Conservation (phyloP, 2,888 invertebrate species). For the Melanostoma scalare region DNA sequence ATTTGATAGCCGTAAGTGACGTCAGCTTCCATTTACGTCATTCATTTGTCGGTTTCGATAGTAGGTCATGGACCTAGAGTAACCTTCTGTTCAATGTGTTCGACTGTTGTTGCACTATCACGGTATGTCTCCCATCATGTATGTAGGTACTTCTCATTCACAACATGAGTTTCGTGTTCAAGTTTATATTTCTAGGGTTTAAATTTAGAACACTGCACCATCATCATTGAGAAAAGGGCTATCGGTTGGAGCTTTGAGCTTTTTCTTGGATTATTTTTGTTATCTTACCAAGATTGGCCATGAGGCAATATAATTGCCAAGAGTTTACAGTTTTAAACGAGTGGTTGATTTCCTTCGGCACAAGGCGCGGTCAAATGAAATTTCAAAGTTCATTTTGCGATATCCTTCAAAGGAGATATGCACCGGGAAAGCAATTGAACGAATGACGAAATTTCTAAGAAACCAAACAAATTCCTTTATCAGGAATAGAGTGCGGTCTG, state of each 20-base stretch:
- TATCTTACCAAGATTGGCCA: slow-evolving; percentile 42
- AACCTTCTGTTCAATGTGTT: slow-evolving; percentile 48
- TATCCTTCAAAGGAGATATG: too few relatives aligned
- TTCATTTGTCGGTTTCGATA: slow-evolving; percentile 50
- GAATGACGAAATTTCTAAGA: too few relatives aligned
- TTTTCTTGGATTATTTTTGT: slow-evolving; percentile 23
- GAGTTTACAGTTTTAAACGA: slow-evolving; percentile 26
- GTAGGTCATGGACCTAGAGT: slow-evolving; percentile 69
- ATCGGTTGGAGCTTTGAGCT: slow-evolving; percentile 53
- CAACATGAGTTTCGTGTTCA: slow-evolving; percentile 36
- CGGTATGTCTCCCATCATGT: slow-evolving; percentile 28
- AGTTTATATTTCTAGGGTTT: slow-evolving; percentile 38
- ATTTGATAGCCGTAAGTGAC: slow-evolving; percentile 47
- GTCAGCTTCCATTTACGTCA: slow-evolving; percentile 56
- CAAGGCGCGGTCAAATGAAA: slow-evolving; percentile 55
- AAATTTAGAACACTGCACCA: slow-evolving; percentile 57
- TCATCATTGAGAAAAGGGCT: slow-evolving; percentile 9
- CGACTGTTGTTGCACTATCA: slow-evolving; percentile 26
- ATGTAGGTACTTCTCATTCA: not conserved
- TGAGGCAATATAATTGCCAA: slow-evolving; percentile 53
- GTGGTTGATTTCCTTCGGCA: slow-evolving; percentile 43
- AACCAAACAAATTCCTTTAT: too few relatives aligned
- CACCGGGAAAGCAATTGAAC: too few relatives aligned
- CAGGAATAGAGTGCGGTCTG: too few relatives aligned
- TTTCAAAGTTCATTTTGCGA: slow-evolving; percentile 40